Base-by-base conservation (phyloP, 2,797 vertebrate genomes). In the Garrulus glandarius region DNA sequence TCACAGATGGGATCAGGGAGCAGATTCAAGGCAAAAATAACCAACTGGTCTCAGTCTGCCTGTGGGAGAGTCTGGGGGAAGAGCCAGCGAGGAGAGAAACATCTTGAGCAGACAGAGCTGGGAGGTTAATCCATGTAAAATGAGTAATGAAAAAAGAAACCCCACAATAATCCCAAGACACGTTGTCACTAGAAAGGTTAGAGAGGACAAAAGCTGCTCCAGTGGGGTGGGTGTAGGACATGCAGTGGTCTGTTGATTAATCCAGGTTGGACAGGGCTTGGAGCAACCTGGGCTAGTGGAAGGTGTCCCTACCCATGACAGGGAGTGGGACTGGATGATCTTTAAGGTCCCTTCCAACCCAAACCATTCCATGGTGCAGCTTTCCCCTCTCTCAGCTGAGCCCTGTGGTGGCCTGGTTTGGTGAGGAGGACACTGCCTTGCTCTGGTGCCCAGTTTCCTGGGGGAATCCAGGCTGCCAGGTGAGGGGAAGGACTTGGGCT, bases 341-440 rank as follows among this genome's bases (percentile, higher is more conserved):
- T 71, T 47, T 41, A 20, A 41, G 39, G 39, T 36, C 52, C 13
- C 11, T 65, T 71, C 59, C 30, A 41, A 36, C 18, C 26, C 53
- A 65, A 78, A 47, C 59, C 60, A 24, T 20, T 36, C n/a, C 26
- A 12, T 0, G 0, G 2, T 55, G 7, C 36, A 1, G 7, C 37
- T 55, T 53, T 11, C 9, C 21, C 64, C n/a, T 34, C 32, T 47
- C 37, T 46, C 32, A 23, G 0, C 7, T 5, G 49, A 71, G 53
- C 43, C 70, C n/a, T 15, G 24, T n/a, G 8, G 4, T 23, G 36
- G 55, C 21, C 41, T 41, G 71, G 20, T 22, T 36, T 21, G 39
- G 30, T 30, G 61, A 32, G 18, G 61, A 30, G 36, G 53, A 4
- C 14, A 4, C 32, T 19, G 50, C 23, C 4, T 24, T 47, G 24